Evolutionary conservation across 2,113 vertebrate genomes (phyloP).

Genomic region (Elachura formosa): DNA sequence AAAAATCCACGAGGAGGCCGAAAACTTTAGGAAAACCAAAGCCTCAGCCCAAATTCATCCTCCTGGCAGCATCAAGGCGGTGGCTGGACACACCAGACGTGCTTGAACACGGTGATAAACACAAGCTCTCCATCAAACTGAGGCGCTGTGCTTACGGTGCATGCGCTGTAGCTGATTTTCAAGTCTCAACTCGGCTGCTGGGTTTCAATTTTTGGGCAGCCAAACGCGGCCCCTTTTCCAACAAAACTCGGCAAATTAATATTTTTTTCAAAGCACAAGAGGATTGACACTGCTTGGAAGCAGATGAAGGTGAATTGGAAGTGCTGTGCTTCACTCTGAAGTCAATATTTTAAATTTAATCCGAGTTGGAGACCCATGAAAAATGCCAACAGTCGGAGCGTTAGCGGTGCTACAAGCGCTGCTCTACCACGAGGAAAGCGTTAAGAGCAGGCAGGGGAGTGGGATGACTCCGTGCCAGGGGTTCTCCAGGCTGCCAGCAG

Average conservation of each 20-base stretch:
- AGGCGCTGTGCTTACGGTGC: not conserved
- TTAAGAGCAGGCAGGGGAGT: not conserved
- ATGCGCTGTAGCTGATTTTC: conserved; percentile 59
- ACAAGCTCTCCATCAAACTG: not conserved
- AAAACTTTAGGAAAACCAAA: not conserved
- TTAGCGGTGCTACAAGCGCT: conserved; percentile 62
- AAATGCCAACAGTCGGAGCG: not conserved
- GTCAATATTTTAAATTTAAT: not conserved
- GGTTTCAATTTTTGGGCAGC: not conserved
- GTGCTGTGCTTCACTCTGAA: accelerated
- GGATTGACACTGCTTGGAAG: accelerated
- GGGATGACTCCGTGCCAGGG: not conserved
- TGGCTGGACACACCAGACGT: not conserved
- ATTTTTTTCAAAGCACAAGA: accelerated
- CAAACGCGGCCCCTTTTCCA: not conserved
- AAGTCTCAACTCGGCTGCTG: conserved; percentile 62
- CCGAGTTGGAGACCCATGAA: conserved; percentile 64
- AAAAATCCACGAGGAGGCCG: not conserved
- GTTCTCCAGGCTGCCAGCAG: not conserved
- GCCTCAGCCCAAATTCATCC: not conserved
- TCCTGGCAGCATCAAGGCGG: not conserved
- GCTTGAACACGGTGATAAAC: not conserved
- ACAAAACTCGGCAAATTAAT: accelerated
- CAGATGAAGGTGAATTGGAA: not conserved
- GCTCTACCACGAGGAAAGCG: conserved; percentile 24